These are phyloP conservation scores for Struthidea cinerea DNA, from an alignment of 2,113 vertebrate genomes.

Conservation along the genomic window DNA sequence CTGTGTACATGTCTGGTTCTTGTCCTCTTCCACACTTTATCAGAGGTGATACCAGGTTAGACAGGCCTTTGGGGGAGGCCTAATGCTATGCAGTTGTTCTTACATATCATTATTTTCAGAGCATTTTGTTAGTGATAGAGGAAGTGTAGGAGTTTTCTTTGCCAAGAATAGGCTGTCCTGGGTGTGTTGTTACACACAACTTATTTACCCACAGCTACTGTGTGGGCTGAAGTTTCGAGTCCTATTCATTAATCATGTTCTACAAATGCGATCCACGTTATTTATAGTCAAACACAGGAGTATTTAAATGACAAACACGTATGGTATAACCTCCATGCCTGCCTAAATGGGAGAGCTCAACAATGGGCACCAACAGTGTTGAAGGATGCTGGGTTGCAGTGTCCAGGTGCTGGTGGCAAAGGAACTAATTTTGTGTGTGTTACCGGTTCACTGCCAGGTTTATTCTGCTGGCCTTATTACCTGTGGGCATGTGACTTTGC, in stretches of 20 bases:
- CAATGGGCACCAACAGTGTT: not conserved
- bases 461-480: not conserved
- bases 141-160: not conserved
- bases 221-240: constrained; percentile 39
- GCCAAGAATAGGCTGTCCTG: not conserved
- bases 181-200: not conserved
- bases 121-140: not conserved
- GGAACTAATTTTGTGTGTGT: not conserved
- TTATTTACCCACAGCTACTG: constrained; percentile 36
- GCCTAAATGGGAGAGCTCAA: not conserved
- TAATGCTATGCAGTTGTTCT: not conserved
- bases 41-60: not conserved
- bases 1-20: not conserved
- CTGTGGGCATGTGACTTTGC: not conserved
- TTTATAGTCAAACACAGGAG: constrained; percentile 18
- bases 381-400: not conserved
- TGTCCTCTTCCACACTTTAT: not conserved
- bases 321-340: not conserved
- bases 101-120: not conserved
- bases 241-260: not conserved
- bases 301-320: not conserved
- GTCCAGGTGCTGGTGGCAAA: not conserved
- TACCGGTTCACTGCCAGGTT: not conserved
- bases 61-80: not conserved
- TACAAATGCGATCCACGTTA: not conserved